Conservation (phyloP, 1,140 invertebrate genomes). For the Megalopta genalis region DNA sequence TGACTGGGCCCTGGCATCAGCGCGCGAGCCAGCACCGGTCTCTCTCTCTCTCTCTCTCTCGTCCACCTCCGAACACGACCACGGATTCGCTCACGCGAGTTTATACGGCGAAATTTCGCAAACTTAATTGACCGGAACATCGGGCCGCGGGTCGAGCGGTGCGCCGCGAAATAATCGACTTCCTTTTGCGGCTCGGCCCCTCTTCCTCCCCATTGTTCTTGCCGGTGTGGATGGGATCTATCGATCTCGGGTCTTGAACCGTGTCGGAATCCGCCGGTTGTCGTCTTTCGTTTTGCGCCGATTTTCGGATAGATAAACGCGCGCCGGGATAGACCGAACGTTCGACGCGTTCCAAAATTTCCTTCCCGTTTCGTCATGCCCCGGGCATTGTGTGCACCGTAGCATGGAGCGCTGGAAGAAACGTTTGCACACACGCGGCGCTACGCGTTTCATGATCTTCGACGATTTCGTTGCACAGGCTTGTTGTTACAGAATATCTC, state of each 20-base stretch:
- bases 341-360: too few species aligned
- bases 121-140: slow-evolving; percentile 77
- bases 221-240: slow-evolving; percentile 3
- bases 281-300: not conserved
- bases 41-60: not conserved
- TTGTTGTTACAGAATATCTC: too few species aligned
- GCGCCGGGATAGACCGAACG: too few species aligned
- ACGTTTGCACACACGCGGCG: too few species aligned
- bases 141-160: slow-evolving; percentile 38
- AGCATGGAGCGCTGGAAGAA: too few species aligned
- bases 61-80: slow-evolving; percentile 29
- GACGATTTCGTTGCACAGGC: too few species aligned
- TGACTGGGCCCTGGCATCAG: slow-evolving; percentile 49
- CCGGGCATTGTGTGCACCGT: too few species aligned
- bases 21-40: slow-evolving; percentile 18
- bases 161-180: slow-evolving; percentile 63
- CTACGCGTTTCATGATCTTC: too few species aligned
- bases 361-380: too few species aligned
- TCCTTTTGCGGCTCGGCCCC: slow-evolving; percentile 61
- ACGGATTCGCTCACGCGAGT: slow-evolving; percentile 27
- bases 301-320: not conserved
- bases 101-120: slow-evolving; percentile 67
- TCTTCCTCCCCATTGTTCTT: slow-evolving; percentile 1
- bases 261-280: not conserved
- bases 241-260: not conserved